Base-by-base conservation (phyloP, 2,797 vertebrate genomes). In the Octomys mimax region DNA sequence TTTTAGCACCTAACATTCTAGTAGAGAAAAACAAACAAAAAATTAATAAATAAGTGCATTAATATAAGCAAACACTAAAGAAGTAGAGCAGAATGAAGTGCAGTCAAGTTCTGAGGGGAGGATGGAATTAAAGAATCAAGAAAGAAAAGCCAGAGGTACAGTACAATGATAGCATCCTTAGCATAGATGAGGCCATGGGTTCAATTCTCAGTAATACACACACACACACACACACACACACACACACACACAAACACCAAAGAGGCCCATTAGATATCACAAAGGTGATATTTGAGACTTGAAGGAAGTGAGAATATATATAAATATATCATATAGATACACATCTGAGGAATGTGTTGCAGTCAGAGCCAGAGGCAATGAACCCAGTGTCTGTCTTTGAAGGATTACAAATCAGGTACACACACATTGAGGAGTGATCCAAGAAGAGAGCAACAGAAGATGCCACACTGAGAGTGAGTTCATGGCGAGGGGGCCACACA, bases 401-500 rank as follows among this genome's bases (percentile, higher is more conserved):
- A 86, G 12, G 73, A 21, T 57, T 13, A 84, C 28, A 61, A 89
- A 80, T 5, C 11, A 62, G 10, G 19, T 13, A 26, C 22, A 6
- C 42, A 4, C 33, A 6, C 18, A 42, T 31, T 46, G 8, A 52
- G 49, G 28, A 78, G 18, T n/a, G 33, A 66, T 13, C 57, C 22
- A 59, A 33, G 26, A 61, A 89, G 13, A 52, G 6, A 18, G 2
- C 14, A 24, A 11, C 1, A 71, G 36, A 78, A 78, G 3, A 16
- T n/a, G 26, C 28, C 22, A 26, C 36, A 52, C 46, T 94, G 61
- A 52, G 28, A 64, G 42, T 4, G 26, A 13, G 21, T 18, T 39
- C 31, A 42, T 7, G 0, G 13, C 36, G 7, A 4, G 7, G 6
- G 16, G 0, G 5, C 11, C 26, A 57, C 11, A 75, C 16, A n/a